Conservation (phyloP, 2,888 invertebrate species). For the Limnephilus marmoratus region DNA sequence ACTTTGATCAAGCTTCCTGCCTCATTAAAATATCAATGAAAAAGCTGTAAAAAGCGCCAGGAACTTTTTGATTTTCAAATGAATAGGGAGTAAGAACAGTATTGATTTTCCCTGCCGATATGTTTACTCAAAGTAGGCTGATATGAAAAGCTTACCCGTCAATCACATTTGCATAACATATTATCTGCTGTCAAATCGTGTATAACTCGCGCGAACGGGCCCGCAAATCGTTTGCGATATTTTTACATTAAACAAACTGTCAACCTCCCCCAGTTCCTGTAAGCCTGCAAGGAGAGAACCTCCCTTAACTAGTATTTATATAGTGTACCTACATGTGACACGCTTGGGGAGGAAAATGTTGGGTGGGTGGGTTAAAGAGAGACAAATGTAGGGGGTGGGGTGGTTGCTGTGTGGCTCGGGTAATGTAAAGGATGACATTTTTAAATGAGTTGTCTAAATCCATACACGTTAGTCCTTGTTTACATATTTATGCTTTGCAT, state of each 20-base stretch:
- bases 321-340: not conserved
- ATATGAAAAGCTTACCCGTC: not conserved
- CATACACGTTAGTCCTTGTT: not conserved
- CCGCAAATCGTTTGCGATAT: not conserved
- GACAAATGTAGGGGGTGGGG: not conserved
- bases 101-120: not conserved
- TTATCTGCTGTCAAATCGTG: not conserved
- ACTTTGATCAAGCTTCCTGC: too few species aligned
- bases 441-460: not conserved
- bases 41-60: too few species aligned
- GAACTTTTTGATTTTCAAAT: too few species aligned
- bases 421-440: not conserved
- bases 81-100: not conserved
- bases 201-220: not conserved
- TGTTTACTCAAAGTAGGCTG: not conserved
- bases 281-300: not conserved
- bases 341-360: not conserved
- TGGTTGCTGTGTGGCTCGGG: not conserved
- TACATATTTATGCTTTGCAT: too few species aligned
- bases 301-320: not conserved
- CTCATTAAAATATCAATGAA: too few species aligned
- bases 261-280: not conserved
- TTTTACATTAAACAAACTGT: not conserved
- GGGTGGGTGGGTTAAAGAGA: not conserved
- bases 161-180: constrained; percentile 2